Evolutionary conservation across 2,888 invertebrate genomes (phyloP).

Genomic region (Andrena bucephala): DNA sequence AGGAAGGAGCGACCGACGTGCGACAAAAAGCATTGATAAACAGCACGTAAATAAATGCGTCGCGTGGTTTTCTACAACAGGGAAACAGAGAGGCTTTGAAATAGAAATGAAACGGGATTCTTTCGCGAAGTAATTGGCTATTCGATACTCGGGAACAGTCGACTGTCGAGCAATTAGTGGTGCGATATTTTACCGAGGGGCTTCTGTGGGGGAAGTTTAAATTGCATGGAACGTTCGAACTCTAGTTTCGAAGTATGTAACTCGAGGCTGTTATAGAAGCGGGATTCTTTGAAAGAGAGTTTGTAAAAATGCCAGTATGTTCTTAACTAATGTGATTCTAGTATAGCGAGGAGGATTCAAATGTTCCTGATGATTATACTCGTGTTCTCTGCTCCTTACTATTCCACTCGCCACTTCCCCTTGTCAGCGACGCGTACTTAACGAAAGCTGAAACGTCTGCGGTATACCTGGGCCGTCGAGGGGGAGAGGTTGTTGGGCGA

Average conservation of each 20-base stretch:
- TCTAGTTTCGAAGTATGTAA: too few species aligned
- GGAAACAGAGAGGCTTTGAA: conserved; percentile 35
- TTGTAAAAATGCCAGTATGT: too few species aligned
- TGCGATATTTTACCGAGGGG: background rate
- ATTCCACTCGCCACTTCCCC: background rate
- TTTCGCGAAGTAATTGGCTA: background rate
- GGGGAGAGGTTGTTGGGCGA: conserved; percentile 25
- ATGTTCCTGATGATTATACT: background rate
- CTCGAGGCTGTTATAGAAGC: too few species aligned
- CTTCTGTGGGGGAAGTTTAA: background rate
- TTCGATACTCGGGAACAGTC: conserved; percentile 1
- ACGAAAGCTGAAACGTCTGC: background rate
- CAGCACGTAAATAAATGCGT: conserved; percentile 13
- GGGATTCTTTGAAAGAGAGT: too few species aligned
- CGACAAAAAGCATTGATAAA: conserved; percentile 39
- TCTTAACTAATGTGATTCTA: background rate
- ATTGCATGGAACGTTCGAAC: background rate
- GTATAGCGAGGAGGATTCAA: background rate
- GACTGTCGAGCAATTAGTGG: conserved; percentile 5
- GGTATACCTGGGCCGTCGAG: conserved; percentile 3
- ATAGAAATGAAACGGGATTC: conserved; percentile 37
- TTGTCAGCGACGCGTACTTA: background rate
- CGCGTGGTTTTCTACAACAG: conserved; percentile 32
- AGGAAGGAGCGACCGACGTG: conserved; percentile 55
- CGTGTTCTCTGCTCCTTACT: background rate